Conservation (phyloP, 2,797 vertebrate species). For the Myotis findleyi region DNA sequence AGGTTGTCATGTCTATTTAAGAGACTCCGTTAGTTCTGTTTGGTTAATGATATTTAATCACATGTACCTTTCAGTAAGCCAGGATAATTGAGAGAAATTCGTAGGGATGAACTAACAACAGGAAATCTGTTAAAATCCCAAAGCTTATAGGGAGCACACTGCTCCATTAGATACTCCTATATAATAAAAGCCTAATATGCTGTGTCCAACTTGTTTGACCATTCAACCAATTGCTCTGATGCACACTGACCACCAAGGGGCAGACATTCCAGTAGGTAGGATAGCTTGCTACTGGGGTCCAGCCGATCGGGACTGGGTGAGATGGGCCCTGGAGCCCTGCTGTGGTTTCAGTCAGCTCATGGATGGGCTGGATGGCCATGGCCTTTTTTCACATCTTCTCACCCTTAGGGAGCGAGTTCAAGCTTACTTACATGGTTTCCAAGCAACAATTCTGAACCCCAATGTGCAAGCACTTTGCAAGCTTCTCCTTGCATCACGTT, state of each 20-base stretch:
- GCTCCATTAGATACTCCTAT: slow-evolving; percentile 33
- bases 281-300: too few relatives aligned
- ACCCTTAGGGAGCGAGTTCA: background rate
- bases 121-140: slow-evolving; percentile 60
- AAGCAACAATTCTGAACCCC: background rate
- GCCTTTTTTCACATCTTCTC: background rate
- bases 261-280: too few relatives aligned
- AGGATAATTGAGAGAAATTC: slow-evolving; percentile 51
- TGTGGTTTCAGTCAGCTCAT: too few relatives aligned
- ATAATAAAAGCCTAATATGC: too few relatives aligned
- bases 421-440: background rate
- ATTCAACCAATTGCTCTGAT: too few relatives aligned
- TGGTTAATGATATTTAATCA: slow-evolving; percentile 73
- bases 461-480: background rate
- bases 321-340: too few relatives aligned
- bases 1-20: slow-evolving; percentile 48
- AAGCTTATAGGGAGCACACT: slow-evolving; percentile 49
- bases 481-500: background rate
- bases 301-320: too few relatives aligned
- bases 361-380: background rate
- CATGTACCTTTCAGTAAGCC: background rate
- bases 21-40: slow-evolving; percentile 47
- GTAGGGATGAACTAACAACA: slow-evolving; percentile 59
- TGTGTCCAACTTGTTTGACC: too few relatives aligned
- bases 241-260: too few relatives aligned